Percentiles rank a stretch among this genome's conserved stretches.
Evolutionary conservation across 2,888 invertebrate genomes (phyloP).

Genomic region (Luperina nickerlii): DNA sequence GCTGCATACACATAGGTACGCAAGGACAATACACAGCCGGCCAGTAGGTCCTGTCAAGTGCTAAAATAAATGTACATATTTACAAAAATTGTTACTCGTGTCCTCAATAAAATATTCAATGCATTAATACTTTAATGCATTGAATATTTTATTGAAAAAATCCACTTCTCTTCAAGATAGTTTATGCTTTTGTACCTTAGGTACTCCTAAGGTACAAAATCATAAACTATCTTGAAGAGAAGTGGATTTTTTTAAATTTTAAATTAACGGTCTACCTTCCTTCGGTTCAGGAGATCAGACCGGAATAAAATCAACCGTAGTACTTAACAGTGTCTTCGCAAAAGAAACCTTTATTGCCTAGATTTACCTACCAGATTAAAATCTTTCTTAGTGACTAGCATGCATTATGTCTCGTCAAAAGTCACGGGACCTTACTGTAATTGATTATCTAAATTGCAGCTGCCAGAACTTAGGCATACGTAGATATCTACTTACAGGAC

Average conservation of each 20-base stretch:
- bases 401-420: neutral
- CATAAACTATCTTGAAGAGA: neutral
- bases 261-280: neutral
- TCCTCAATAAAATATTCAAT: slow-evolving; percentile 10
- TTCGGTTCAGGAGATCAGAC: too few species aligned
- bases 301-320: too few species aligned
- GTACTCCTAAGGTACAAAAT: too few species aligned
- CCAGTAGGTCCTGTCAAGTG: slow-evolving; percentile 22
- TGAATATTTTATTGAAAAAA: too few species aligned
- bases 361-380: neutral
- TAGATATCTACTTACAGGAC: neutral
- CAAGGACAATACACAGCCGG: slow-evolving; percentile 66
- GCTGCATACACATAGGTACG: slow-evolving; percentile 36
- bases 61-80: slow-evolving; percentile 19
- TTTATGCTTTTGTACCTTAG: too few species aligned
- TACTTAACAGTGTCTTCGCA: neutral
- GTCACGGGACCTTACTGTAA: slow-evolving; percentile 4
- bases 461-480: neutral
- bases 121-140: too few species aligned
- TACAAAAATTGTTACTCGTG: slow-evolving; percentile 40
- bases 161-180: too few species aligned
- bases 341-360: neutral
- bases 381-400: neutral
- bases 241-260: neutral
- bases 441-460: slow-evolving; percentile 5